A percentile compares a stretch with the other conserved stretches of the same genome.
phyloP scores from a whole-genome alignment of 2,888 invertebrate species.

The Noctua fimbriata region DNA sequence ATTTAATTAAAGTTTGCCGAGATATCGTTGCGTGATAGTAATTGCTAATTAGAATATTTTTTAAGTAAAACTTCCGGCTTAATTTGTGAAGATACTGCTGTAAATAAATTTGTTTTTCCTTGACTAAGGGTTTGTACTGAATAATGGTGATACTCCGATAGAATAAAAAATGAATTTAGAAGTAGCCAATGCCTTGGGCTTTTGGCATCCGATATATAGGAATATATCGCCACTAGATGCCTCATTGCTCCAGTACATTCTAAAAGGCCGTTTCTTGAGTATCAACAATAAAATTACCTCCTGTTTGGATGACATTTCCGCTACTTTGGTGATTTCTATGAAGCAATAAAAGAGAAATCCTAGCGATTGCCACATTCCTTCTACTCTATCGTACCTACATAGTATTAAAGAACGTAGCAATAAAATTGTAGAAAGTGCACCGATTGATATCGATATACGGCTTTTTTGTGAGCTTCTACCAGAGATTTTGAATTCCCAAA shows the following conservation, averaged over 20 bases:
- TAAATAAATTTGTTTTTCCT: conserved; percentile 48
- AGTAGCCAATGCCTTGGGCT: neutral
- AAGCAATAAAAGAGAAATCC: neutral
- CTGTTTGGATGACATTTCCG: neutral
- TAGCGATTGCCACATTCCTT: neutral
- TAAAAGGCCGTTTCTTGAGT: no score
- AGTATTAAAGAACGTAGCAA: neutral
- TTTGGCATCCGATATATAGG: neutral
- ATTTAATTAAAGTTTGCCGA: conserved; percentile 79
- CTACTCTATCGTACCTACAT: neutral
- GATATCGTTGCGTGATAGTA: conserved; percentile 74
- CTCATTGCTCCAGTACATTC: neutral
- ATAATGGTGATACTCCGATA: conserved; percentile 11
- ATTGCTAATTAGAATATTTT: conserved; percentile 73
- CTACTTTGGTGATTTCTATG: neutral
- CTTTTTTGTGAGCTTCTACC: neutral
- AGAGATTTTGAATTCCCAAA: neutral
- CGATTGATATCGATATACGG: neutral
- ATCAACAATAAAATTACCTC: neutral
- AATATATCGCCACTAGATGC: neutral
- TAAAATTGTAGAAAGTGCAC: neutral
- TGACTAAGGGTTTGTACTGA: conserved; percentile 34
- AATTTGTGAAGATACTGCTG: conserved; percentile 36
- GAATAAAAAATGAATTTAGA: neutral
- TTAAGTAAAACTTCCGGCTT: conserved; percentile 56